phyloP scores from a whole-genome alignment of 2,888 invertebrate genomes.

The Priapulus caudatus region DNA sequence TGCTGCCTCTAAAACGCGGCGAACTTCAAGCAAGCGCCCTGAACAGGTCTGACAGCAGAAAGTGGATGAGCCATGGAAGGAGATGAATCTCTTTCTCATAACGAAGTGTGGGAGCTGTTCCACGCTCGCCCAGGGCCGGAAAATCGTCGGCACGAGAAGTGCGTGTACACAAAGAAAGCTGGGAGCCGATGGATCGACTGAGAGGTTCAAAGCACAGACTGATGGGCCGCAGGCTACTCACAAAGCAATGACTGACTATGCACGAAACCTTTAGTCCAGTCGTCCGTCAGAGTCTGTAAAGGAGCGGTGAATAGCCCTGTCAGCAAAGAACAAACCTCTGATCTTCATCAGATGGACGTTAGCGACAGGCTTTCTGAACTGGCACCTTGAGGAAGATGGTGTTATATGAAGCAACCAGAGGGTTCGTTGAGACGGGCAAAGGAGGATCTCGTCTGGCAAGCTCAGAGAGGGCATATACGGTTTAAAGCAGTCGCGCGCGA shows the following conservation, averaged over 20 bases:
- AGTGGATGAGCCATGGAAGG: neutral
- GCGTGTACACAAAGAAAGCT: conserved; percentile 12
- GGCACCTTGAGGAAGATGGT: conserved; percentile 17
- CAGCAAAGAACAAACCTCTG: conserved; percentile 9
- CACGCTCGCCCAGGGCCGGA: neutral
- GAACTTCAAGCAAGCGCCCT: neutral
- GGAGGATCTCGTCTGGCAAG: conserved; percentile 19
- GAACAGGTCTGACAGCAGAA: neutral
- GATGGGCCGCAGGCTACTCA: conserved; percentile 16
- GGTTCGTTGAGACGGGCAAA: conserved; percentile 17
- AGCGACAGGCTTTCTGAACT: conserved; percentile 20
- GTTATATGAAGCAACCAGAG: conserved; percentile 22
- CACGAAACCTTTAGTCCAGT: conserved; percentile 23
- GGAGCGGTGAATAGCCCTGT: conserved; percentile 18
- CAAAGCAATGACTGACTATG: conserved; percentile 19
- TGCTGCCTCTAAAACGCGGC: neutral
- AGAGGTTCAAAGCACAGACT: too few species aligned
- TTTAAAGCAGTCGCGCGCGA: neutral
- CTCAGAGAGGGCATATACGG: conserved; percentile 15
- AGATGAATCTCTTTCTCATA: neutral
- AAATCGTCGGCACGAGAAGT: conserved; percentile 5
- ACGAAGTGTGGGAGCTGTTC: neutral
- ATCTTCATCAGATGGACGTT: conserved; percentile 18
- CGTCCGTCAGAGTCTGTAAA: conserved; percentile 18
- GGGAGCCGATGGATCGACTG: conserved; percentile 8